A percentile compares a stretch with the other conserved stretches of the same genome.
Conservation (phyloP, 2,113 vertebrate species). For the Pica pica region DNA sequence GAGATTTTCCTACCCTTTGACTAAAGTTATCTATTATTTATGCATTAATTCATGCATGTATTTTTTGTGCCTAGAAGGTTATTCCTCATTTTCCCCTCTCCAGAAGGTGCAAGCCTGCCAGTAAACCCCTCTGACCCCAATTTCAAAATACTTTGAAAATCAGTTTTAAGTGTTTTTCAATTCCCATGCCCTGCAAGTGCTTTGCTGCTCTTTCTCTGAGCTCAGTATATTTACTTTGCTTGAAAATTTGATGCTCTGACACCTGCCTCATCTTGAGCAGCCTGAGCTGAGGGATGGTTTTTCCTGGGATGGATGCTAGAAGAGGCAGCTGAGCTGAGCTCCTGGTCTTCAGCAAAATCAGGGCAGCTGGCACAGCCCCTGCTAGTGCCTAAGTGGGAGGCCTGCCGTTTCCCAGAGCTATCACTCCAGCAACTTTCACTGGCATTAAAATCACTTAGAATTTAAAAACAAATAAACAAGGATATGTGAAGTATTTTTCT, state of each 20-base stretch:
- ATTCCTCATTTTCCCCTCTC: neutral
- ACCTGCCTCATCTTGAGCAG: neutral
- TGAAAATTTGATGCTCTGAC: neutral
- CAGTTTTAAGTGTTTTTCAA: neutral
- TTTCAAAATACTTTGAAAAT: neutral
- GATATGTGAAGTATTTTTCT: conserved; percentile 29
- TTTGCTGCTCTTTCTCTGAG: neutral
- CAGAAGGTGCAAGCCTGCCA: neutral
- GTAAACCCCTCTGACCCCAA: neutral
- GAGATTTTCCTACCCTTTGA: neutral
- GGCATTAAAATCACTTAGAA: conserved; percentile 22
- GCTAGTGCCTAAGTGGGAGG: neutral
- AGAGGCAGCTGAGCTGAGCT: neutral
- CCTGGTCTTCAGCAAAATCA: neutral
- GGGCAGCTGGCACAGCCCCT: neutral
- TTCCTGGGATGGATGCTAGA: neutral
- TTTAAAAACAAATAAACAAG: conserved; percentile 54
- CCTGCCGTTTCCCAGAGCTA: conserved; percentile 11
- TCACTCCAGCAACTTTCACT: conserved; percentile 28
- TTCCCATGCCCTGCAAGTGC: neutral
- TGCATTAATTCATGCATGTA: neutral
- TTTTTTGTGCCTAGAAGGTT: neutral
- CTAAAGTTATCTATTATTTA: neutral
- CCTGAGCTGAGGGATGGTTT: neutral
- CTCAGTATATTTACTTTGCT: neutral